Percentiles rank a stretch among this genome's conserved stretches.
Evolutionary conservation across 2,888 invertebrate genomes (phyloP).

Genomic region (Rhimphoctona megacephalus): DNA sequence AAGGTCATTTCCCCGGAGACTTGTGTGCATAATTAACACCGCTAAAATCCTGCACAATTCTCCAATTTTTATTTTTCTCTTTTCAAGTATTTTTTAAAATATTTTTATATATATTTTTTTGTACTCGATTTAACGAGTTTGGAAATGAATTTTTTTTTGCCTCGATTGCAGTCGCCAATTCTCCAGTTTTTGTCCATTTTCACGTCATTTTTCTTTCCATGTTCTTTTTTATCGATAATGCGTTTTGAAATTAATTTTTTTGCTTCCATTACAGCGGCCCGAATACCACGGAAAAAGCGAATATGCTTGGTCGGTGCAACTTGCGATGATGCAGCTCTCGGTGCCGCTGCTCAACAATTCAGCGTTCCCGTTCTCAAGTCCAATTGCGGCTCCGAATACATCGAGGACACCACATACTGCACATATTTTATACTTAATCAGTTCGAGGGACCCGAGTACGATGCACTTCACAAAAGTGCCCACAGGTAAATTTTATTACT

Average conservation of each 20-base stretch:
- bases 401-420: conserved; percentile 87
- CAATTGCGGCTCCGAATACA: conserved; percentile 87
- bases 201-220: not conserved
- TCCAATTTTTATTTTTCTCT: not conserved
- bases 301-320: conserved; percentile 89
- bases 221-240: not conserved
- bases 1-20: conserved; percentile 62
- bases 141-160: not conserved
- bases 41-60: conserved; percentile 38
- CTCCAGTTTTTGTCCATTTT: not conserved
- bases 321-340: conserved; percentile 86
- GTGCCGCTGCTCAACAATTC: conserved; percentile 88
- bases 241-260: not conserved
- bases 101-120: not conserved
- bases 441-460: conserved; percentile 91
- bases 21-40: conserved; percentile 23
- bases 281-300: conserved; percentile 86
- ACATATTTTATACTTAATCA: conserved; percentile 91
- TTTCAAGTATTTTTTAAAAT: not conserved
- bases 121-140: not conserved
- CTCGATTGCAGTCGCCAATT: not conserved
- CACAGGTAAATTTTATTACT: conserved; percentile 85
- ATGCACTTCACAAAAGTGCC: conserved; percentile 88
- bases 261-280: conserved; percentile 61
- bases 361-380: conserved; percentile 88